Percentiles rank a stretch among this genome's conserved stretches.
Conservation (phyloP, 1,140 invertebrate genomes). For the Apis mellifera region Amel_HAv3.1 CM009943.2:7809501-7810000, state of each 20-base stretch:
- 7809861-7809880: too few relatives aligned
- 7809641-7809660: neutral
- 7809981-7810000: neutral
- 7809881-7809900: too few relatives aligned
- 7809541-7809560: constrained; percentile 58
- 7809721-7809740: too few relatives aligned
- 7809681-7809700: neutral
- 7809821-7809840: too few relatives aligned
- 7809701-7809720: too few relatives aligned
- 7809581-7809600: neutral
- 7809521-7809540: constrained; percentile 49
- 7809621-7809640: neutral
- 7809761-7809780: too few relatives aligned
- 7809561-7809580: constrained; percentile 32
- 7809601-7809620: neutral
- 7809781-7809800: too few relatives aligned
- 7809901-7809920: too few relatives aligned
- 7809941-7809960: neutral
- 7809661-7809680: neutral
- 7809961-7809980: neutral
- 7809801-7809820: too few relatives aligned
- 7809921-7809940: neutral
- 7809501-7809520: constrained; percentile 56
- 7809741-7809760: too few relatives aligned
- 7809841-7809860: too few relatives aligned